A percentile compares a stretch with the other conserved stretches of the same genome.
phyloP scores from a whole-genome alignment of 2,113 vertebrate genomes.

The Cryptotis parvus region DNA sequence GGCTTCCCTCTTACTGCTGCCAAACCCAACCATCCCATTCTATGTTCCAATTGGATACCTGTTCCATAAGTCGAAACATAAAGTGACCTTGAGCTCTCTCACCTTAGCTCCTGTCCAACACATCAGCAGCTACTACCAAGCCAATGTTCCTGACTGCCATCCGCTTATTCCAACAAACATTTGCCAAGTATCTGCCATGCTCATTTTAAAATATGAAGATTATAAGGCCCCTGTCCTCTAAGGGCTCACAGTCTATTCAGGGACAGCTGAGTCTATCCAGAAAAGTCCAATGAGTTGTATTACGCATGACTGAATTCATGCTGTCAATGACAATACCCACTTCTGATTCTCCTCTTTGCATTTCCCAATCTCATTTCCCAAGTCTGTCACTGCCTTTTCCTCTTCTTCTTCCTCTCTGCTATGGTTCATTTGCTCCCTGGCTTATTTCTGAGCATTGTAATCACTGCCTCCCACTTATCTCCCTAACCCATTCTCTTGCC shows the following conservation, averaged over 20 bases:
- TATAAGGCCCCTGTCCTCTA: background rate
- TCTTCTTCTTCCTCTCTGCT: background rate
- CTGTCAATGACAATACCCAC: background rate
- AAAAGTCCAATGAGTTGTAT: background rate
- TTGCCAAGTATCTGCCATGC: background rate
- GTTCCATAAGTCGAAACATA: too few species aligned
- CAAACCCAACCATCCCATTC: too few species aligned
- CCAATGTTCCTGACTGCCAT: background rate
- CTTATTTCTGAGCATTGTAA: background rate
- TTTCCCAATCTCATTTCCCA: rapidly evolving
- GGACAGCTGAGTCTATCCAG: background rate
- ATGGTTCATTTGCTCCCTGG: background rate
- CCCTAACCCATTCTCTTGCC: background rate
- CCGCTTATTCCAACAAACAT: background rate
- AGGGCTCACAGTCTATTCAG: background rate
- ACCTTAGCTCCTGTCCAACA: too few species aligned
- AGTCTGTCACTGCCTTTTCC: background rate
- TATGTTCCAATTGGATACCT: too few species aligned
- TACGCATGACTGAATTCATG: background rate
- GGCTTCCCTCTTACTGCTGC: too few species aligned
- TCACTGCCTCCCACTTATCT: background rate
- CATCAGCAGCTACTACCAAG: background rate
- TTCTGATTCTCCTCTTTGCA: background rate
- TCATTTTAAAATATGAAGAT: background rate
- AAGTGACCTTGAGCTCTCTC: too few species aligned